Base-by-base conservation (phyloP, 2,797 vertebrate species). In the Hippoglossus hippoglossus region DNA sequence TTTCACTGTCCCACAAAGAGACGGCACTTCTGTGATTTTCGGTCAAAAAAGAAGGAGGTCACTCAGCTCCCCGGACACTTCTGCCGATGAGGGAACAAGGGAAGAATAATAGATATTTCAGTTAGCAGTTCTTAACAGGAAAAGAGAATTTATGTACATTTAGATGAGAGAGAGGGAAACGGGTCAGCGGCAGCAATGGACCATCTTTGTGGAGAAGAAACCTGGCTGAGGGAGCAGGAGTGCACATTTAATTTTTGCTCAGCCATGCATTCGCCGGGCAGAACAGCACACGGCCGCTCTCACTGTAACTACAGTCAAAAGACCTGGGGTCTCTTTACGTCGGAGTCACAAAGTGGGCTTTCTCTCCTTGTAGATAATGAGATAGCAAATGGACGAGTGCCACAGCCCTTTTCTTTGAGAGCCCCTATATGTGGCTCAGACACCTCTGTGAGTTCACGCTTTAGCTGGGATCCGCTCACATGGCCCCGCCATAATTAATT, bases 401-500 rank as follows among this genome's bases (percentile, higher is more conserved):
- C 31, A 44, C 46, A 2, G 49, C 61, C 47, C 39, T 58, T 72
- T 68, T 79, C 66, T 73, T 55, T 9, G 11, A 79, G 66, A 51
- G 73, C 63, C 67, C 71, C 60, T 53, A 59, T 57, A 75, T 49
- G 63, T 56, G 63, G 70, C 81, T 84, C 66, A 67, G 41, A 80
- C 74, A 77, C 78, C 80, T 77, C 75, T 84, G 84, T 50, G 79
- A 72, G 66, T 84, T 87, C 71, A 82, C 64, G 56, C 79, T 83
- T 81, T 85, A 65, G 72, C 65, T 34, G 19, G 73, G 79, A 63
- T 41, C 36, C 2, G 49, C 78, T 61, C 18, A 4, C 81, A 67
- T 67, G 13, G 12, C 81, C 52, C 80, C 55, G 52, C 81, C 79
- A 83, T 92, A 92, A 93, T 94, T 93, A 93, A 91, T 92, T 90